Evolutionary conservation across 2,888 invertebrate genomes (phyloP).

Genomic region (Eubasilissa splendida): DNA sequence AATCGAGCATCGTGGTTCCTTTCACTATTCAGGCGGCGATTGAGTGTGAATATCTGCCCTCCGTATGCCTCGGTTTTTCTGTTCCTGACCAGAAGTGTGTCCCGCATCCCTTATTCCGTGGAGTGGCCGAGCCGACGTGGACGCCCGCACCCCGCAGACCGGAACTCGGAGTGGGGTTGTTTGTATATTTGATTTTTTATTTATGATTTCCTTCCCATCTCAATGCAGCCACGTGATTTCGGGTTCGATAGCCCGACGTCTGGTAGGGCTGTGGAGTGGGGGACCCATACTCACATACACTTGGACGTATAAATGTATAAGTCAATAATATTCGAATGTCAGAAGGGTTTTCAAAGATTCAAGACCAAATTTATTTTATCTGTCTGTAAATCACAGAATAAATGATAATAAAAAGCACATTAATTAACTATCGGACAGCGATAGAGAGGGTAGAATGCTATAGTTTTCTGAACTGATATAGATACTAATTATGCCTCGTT

Average conservation of each 20-base stretch:
- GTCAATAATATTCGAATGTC: too few species aligned
- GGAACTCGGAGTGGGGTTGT: constrained; percentile 40
- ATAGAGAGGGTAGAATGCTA: too few species aligned
- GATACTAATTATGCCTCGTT: too few species aligned
- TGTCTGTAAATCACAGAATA: too few species aligned
- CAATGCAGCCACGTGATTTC: constrained; percentile 55
- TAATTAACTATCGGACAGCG: too few species aligned
- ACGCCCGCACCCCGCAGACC: constrained; percentile 14
- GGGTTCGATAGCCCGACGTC: constrained; percentile 41
- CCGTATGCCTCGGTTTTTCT: constrained; percentile 19
- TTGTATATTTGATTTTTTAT: constrained; percentile 57
- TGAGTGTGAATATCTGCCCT: constrained; percentile 19
- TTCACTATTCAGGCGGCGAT: constrained; percentile 27
- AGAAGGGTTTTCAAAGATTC: too few species aligned
- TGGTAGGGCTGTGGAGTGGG: background rate
- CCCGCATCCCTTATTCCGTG: constrained; percentile 40
- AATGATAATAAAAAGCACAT: too few species aligned
- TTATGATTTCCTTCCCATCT: constrained; percentile 57
- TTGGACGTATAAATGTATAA: too few species aligned
- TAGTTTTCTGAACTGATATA: too few species aligned
- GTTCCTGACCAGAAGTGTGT: constrained; percentile 37
- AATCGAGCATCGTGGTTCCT: background rate
- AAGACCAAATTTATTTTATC: too few species aligned
- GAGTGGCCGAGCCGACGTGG: constrained; percentile 19
- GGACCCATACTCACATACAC: too few species aligned